A percentile compares a stretch with the other conserved stretches of the same genome.
These are phyloP conservation scores for Hucho hucho DNA, from an alignment of 2,113 vertebrate species.

Conservation along the genomic window DNA sequence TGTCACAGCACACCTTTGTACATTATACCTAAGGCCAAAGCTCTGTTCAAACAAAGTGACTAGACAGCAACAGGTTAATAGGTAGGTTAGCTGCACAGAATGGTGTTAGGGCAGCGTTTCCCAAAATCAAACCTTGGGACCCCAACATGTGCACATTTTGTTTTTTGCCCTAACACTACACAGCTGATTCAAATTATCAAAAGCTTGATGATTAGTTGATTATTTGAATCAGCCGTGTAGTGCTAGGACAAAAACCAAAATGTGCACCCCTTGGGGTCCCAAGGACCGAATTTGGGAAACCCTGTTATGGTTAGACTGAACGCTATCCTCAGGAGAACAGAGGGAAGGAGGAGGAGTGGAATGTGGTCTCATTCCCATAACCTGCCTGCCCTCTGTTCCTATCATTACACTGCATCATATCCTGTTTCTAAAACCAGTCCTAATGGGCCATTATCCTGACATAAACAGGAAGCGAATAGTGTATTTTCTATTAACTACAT, in stretches of 20 bases:
- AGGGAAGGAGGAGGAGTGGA: neutral
- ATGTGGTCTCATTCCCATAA: neutral
- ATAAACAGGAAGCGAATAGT: neutral
- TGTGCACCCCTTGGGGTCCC: no score
- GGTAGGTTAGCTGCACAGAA: neutral
- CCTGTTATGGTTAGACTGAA: neutral
- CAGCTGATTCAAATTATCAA: no score
- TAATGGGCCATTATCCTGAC: no score
- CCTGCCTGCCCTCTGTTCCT: neutral
- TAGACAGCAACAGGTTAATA: neutral
- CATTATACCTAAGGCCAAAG: neutral
- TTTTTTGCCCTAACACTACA: no score
- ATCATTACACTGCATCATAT: neutral
- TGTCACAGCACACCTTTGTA: neutral
- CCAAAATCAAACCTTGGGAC: neutral
- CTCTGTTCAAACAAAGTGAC: neutral
- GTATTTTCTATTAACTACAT: no score
- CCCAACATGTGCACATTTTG: no score
- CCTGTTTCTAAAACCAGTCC: neutral
- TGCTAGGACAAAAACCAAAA: no score
- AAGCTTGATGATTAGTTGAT: no score
- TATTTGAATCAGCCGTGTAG: no score
- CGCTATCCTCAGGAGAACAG: neutral
- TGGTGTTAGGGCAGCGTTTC: neutral
- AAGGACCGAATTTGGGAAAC: no score